Percentiles rank a stretch among this genome's conserved stretches.
Conservation (phyloP, 2,797 vertebrate species). For the Spatula clypeata region DNA sequence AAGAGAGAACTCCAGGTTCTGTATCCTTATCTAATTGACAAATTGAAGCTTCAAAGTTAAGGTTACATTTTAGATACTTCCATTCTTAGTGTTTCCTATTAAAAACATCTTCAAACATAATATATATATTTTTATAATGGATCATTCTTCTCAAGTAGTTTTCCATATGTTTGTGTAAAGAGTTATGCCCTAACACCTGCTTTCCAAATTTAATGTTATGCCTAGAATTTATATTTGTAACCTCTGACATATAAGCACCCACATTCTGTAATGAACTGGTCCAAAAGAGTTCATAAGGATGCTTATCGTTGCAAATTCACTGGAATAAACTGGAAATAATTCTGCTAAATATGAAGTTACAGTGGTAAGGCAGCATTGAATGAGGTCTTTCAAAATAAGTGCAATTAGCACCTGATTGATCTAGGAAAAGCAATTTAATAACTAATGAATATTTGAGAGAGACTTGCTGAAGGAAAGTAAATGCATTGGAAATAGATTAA, state of each 20-base stretch:
- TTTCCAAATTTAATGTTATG: neutral
- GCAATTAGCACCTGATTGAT: constrained; percentile 4
- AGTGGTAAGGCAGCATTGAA: fast-evolving
- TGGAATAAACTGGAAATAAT: neutral
- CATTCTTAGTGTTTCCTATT: neutral
- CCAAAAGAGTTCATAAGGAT: neutral
- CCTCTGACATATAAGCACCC: neutral
- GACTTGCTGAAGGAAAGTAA: neutral
- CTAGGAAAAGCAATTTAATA: constrained; percentile 26
- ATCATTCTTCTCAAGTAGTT: neutral
- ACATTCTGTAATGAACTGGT: neutral
- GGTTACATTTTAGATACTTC: neutral
- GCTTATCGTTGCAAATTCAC: neutral
- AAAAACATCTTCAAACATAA: neutral
- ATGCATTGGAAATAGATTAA: neutral
- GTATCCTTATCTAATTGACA: neutral
- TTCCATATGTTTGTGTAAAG: neutral
- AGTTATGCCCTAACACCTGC: neutral
- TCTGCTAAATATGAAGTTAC: neutral
- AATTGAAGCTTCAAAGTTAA: neutral
- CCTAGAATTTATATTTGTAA: neutral
- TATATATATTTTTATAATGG: neutral
- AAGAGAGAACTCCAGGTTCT: neutral
- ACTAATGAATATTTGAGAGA: constrained; percentile 21
- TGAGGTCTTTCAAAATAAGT: neutral